Evolutionary conservation across 2,797 vertebrate genomes (phyloP), one percentile per base, ranked within the genome.

Genomic region (Crypturellus tataupa): DNA sequence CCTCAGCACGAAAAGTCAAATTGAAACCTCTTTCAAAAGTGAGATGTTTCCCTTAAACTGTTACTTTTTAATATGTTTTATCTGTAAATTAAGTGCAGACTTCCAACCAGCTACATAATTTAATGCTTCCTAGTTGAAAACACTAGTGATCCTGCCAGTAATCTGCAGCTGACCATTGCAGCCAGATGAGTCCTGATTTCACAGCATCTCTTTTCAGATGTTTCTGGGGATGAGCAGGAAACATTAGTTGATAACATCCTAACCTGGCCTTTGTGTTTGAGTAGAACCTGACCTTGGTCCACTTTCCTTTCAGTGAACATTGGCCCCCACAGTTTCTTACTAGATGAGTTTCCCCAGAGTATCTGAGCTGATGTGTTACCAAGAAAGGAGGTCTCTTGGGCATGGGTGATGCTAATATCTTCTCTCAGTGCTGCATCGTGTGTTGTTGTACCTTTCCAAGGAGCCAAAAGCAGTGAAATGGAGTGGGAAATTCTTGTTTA

Each of bases 71-170:
- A 39, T 39, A 10, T 39, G 37, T 39, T 39, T 39, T 73, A 91
- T 90, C 70, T 90, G 75, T 85, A 63, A 95, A 87, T 88, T 84
- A 90, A 91, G 90, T 85, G 83, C 80, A 87, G 86, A 71, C 86
- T 93, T 87, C 80, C 53, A 87, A 88, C 85, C 67, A 77, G 53
- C 42, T 95, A 59, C 33, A 35, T 73, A 92, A 85, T 44, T 94
- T 88, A 23, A 60, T 88, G 40, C 64, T 91, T 94, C 56, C 85
- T 95, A 85, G 70, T 51, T 84, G 71, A 94, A 94, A 96, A 79
- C 42, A 73, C 19, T 24, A 8, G 1, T 72, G 51, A 51, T 73
- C 79, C 42, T 93, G 93, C 63, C 77, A 84, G 31, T 79, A 90
- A 59, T 88, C 63, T 91, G 75, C 78, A 88, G 46, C 83, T 90